These are phyloP conservation scores for Pelodytes ibericus DNA, from an alignment of 2,797 vertebrate genomes.

Conservation along the genomic window DNA sequence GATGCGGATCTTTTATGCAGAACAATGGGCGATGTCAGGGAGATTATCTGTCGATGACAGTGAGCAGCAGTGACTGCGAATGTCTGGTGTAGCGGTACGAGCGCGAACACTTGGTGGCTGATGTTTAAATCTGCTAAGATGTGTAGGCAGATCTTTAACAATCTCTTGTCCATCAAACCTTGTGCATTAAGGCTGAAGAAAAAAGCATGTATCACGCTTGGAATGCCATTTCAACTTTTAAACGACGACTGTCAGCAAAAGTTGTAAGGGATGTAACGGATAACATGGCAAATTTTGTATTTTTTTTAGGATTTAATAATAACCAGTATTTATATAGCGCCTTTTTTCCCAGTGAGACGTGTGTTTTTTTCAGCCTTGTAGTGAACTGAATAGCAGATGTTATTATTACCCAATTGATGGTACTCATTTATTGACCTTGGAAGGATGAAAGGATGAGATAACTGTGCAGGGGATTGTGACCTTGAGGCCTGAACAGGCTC, in stretches of 20 bases:
- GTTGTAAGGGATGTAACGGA: too few relatives aligned
- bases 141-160: constrained; percentile 16
- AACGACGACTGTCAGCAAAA: neutral
- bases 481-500: too few relatives aligned
- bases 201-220: neutral
- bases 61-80: constrained; percentile 41
- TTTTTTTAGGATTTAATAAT: too few relatives aligned
- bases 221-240: neutral
- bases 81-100: constrained; percentile 44
- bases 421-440: too few relatives aligned
- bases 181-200: neutral
- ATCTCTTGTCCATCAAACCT: constrained; percentile 15
- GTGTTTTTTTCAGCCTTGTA: too few relatives aligned
- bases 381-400: too few relatives aligned
- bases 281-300: too few relatives aligned
- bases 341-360: too few relatives aligned
- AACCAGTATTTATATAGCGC: too few relatives aligned
- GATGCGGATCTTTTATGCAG: constrained; percentile 12
- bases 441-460: too few relatives aligned
- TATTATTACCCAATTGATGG: too few relatives aligned
- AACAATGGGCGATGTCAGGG: constrained; percentile 36
- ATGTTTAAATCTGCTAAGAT: constrained; percentile 37
- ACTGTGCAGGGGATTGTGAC: too few relatives aligned
- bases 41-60: constrained; percentile 41
- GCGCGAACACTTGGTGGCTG: constrained; percentile 31